Percentiles rank a stretch among this genome's conserved stretches.
These are phyloP conservation scores for Hydrotaea cyrtoneurina DNA, from an alignment of 2,888 invertebrate species.

Conservation along the genomic window DNA sequence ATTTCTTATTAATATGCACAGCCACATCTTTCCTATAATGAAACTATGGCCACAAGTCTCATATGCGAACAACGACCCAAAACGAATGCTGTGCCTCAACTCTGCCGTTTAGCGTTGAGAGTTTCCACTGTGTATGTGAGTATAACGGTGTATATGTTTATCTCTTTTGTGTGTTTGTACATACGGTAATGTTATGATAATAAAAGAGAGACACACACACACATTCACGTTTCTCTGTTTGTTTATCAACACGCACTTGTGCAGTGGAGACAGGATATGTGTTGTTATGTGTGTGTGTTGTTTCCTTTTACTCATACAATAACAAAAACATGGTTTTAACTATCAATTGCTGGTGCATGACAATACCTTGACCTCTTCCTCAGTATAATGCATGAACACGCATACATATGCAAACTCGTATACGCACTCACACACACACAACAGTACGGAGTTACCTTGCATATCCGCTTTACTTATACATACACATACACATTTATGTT, in stretches of 20 bases:
- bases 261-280: neutral
- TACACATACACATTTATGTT: neutral
- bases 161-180: neutral
- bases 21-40: too few relatives aligned
- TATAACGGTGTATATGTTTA: too few relatives aligned
- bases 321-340: conserved; percentile 11
- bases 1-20: too few relatives aligned
- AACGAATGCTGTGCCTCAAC: too few relatives aligned
- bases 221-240: neutral
- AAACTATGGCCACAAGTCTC: too few relatives aligned
- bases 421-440: conserved; percentile 45
- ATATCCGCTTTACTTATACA: conserved; percentile 8
- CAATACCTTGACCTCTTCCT: conserved; percentile 27
- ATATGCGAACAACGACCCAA: too few relatives aligned
- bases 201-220: neutral
- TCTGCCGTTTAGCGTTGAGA: too few relatives aligned
- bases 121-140: too few relatives aligned
- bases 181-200: neutral
- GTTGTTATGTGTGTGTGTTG: neutral
- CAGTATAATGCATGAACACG: neutral
- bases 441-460: neutral
- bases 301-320: neutral
- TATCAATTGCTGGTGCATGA: neutral
- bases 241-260: conserved; percentile 12
- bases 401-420: neutral